Conservation (phyloP, 1,140 invertebrate genomes). For the Neodiprion pinetum region DNA sequence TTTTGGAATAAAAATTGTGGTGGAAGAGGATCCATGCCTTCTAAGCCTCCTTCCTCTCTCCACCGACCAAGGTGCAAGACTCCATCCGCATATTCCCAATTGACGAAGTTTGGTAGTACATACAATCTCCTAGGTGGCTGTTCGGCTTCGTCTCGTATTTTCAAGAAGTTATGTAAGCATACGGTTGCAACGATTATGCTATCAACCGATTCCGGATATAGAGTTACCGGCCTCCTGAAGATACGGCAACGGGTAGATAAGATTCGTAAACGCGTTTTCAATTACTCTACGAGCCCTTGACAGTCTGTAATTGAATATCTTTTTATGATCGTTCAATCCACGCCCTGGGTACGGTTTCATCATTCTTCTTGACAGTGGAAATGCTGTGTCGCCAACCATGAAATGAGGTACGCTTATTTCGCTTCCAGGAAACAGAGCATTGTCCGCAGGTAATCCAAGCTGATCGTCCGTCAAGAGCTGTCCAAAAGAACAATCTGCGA, state of each 20-base stretch:
- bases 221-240: constrained; percentile 46
- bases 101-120: constrained; percentile 27
- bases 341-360: constrained; percentile 33
- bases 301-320: constrained; percentile 39
- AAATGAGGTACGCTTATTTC: constrained; percentile 18
- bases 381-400: constrained; percentile 37
- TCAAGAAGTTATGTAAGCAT: constrained; percentile 48
- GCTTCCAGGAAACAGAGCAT: constrained; percentile 9
- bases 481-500: constrained; percentile 31
- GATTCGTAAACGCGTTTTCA: constrained; percentile 64
- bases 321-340: constrained; percentile 30
- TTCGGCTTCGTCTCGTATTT: constrained; percentile 10
- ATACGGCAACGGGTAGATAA: constrained; percentile 52
- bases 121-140: constrained; percentile 11
- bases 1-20: constrained; percentile 13
- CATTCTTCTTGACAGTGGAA: constrained; percentile 28
- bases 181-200: constrained; percentile 35
- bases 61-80: not conserved
- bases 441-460: constrained; percentile 32
- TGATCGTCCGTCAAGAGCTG: constrained; percentile 35
- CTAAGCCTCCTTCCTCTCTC: constrained; percentile 1
- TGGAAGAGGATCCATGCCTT: constrained; percentile 2
- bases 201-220: constrained; percentile 39
- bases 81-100: constrained; percentile 27
- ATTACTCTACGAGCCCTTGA: constrained; percentile 48